Evolutionary conservation across 2,888 invertebrate genomes (phyloP).

Genomic region (Drosophila pullipes): DNA sequence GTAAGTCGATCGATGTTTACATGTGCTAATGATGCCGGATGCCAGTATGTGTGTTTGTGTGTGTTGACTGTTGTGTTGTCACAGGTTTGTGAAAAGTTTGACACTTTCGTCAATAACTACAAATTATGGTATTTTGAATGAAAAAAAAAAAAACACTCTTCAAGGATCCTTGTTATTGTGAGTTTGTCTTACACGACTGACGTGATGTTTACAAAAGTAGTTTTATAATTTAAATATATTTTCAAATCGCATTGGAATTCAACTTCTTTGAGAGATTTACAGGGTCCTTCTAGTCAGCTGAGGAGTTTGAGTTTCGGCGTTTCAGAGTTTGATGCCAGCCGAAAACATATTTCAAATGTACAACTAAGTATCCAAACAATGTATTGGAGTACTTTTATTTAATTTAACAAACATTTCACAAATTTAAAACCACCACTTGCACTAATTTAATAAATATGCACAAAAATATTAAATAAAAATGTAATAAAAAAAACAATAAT

Average conservation of each 20-base stretch:
- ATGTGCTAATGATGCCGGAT: conserved; percentile 62
- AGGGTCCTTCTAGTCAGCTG: fast-evolving
- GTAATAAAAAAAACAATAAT: neutral
- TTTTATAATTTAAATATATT: neutral
- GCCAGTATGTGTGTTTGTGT: conserved; percentile 8
- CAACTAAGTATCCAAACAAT: neutral
- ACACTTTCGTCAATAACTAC: conserved; percentile 62
- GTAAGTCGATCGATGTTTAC: conserved; percentile 31
- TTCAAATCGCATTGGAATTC: neutral
- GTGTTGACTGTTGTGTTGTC: conserved; percentile 34
- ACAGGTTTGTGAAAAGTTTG: conserved; percentile 51
- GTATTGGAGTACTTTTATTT: neutral
- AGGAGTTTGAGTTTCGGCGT: neutral
- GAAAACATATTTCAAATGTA: neutral
- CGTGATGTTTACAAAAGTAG: neutral
- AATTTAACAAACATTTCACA: neutral
- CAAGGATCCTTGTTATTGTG: neutral
- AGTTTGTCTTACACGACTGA: neutral
- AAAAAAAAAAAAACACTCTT: neutral
- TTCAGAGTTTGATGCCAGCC: too few species aligned
- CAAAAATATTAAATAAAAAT: neutral
- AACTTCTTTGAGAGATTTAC: neutral
- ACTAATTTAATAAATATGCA: neutral
- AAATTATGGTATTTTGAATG: conserved; percentile 40
- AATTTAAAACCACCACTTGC: neutral